Percentiles rank a stretch among this genome's conserved stretches.
These are phyloP conservation scores for Rynchops niger DNA, from an alignment of 2,113 vertebrate species.

Conservation along the genomic window DNA sequence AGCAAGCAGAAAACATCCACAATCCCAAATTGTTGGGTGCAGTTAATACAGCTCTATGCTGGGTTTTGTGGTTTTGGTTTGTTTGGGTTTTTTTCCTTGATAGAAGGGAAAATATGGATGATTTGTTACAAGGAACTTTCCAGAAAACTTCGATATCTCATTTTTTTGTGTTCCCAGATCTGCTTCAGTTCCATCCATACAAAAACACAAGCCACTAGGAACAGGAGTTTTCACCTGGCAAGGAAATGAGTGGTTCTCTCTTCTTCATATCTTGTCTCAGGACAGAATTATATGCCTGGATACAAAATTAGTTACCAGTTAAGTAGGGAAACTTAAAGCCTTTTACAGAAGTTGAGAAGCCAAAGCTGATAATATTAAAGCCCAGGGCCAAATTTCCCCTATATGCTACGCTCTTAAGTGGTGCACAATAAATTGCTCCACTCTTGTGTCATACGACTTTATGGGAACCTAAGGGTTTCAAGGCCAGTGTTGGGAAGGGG, in stretches of 20 bases:
- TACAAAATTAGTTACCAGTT: background rate
- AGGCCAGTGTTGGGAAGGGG: background rate
- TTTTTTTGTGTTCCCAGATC: background rate
- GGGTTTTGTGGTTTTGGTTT: background rate
- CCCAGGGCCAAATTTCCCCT: background rate
- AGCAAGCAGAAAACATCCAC: accelerated
- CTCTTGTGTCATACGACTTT: background rate
- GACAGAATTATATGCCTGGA: background rate
- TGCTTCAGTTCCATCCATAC: background rate
- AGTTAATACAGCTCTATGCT: background rate
- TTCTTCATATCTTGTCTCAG: background rate
- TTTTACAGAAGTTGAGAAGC: background rate
- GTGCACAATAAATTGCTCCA: background rate
- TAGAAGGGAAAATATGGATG: background rate
- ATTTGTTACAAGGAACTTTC: background rate
- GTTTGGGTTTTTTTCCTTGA: too few species aligned
- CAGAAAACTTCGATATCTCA: background rate
- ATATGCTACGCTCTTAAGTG: accelerated
- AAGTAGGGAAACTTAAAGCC: background rate
- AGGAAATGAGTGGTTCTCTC: accelerated
- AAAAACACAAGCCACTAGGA: background rate
- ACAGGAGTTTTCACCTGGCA: background rate
- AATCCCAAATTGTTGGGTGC: background rate
- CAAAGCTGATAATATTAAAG: background rate
- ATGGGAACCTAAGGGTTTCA: background rate